Evolutionary conservation across 1,140 invertebrate genomes (phyloP).

Genomic region (Penaeus indicus): DNA sequence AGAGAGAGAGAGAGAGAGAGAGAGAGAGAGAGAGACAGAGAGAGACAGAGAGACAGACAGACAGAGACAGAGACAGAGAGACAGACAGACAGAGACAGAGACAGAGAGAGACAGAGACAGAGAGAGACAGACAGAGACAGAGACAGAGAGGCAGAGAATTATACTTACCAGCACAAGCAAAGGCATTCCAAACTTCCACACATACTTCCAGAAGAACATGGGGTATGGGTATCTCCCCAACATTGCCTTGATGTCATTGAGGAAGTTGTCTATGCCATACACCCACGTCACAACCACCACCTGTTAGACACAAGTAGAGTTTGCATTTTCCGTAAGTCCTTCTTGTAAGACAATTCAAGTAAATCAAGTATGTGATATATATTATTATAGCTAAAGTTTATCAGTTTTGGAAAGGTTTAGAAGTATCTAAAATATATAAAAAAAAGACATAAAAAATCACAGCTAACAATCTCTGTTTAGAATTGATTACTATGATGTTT

Average conservation of each 20-base stretch:
- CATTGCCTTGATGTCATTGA: constrained; percentile 85
- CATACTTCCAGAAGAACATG: constrained; percentile 83
- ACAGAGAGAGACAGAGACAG: neutral
- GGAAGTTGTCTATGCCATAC: constrained; percentile 85
- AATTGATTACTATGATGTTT: too few relatives aligned
- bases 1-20: constrained; percentile 37
- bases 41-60: constrained; percentile 12
- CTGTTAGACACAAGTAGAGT: constrained; percentile 11
- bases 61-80: neutral
- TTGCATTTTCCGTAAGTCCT: neutral
- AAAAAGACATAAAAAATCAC: too few relatives aligned
- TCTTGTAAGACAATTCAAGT: too few relatives aligned
- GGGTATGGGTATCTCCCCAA: constrained; percentile 80
- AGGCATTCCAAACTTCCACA: constrained; percentile 87
- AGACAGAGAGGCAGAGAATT: neutral
- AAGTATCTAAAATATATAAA: too few relatives aligned
- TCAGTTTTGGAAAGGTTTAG: too few relatives aligned
- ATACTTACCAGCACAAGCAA: constrained; percentile 76
- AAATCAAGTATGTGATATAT: too few relatives aligned
- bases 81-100: too few relatives aligned
- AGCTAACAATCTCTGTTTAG: too few relatives aligned
- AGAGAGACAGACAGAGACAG: too few relatives aligned
- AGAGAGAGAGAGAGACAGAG: constrained; percentile 34
- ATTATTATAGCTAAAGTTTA: too few relatives aligned
- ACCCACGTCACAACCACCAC: constrained; percentile 83